A percentile compares a stretch with the other conserved stretches of the same genome.
Evolutionary conservation across 2,797 vertebrate species (phyloP).

Genomic region (Lepidocolaptes lacrymiger): DNA sequence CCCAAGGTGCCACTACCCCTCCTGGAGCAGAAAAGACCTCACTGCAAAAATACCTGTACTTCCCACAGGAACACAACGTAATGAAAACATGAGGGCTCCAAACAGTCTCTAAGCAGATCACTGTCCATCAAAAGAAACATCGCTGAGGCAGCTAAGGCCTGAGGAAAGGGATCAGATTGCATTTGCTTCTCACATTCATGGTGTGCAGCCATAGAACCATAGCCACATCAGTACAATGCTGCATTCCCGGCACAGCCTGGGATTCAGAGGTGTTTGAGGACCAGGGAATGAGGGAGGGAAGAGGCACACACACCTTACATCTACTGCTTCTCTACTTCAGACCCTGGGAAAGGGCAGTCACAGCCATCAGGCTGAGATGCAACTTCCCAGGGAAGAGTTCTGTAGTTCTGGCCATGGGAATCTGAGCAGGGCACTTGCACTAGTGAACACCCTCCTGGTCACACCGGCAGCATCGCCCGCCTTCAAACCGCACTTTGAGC

Average conservation of each 20-base stretch:
- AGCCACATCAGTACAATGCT: rapidly evolving
- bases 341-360: rapidly evolving
- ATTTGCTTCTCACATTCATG: neutral
- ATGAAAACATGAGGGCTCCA: neutral
- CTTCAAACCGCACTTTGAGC: rapidly evolving
- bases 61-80: neutral
- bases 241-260: rapidly evolving
- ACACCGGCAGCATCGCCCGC: neutral
- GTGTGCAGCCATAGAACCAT: neutral
- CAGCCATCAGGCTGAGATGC: rapidly evolving
- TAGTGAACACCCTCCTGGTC: neutral
- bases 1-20: neutral
- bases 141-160: neutral
- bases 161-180: neutral
- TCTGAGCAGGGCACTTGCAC: rapidly evolving
- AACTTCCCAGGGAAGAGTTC: neutral
- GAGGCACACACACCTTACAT: neutral
- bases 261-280: rapidly evolving
- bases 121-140: neutral
- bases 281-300: neutral
- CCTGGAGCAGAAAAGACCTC: neutral
- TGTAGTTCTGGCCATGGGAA: rapidly evolving
- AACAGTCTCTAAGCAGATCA: neutral
- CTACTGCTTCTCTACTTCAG: neutral
- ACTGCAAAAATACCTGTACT: neutral